Percentiles rank a stretch among this genome's conserved stretches.
Conservation (phyloP, 2,888 invertebrate species). For the Galerucella pusilla region DNA sequence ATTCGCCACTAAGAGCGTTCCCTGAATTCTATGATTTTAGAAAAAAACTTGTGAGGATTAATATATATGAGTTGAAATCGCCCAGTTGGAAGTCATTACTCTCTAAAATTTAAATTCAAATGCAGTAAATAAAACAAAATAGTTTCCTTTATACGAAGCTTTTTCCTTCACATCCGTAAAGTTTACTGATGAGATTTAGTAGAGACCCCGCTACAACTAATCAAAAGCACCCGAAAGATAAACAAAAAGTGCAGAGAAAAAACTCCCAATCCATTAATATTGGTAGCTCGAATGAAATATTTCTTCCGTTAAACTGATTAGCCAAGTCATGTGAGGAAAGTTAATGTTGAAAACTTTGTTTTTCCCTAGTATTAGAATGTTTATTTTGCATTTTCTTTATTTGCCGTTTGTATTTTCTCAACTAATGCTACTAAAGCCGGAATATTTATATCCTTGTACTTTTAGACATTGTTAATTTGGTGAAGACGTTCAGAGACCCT, state of each 20-base stretch:
- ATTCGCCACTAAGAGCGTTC: too few species aligned
- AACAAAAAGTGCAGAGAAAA: slow-evolving; percentile 59
- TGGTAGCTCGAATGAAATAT: slow-evolving; percentile 46
- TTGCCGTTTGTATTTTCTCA: slow-evolving; percentile 48
- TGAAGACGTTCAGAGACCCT: slow-evolving; percentile 19
- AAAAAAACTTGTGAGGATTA: too few species aligned
- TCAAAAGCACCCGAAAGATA: slow-evolving; percentile 54
- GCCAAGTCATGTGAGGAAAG: slow-evolving; percentile 49
- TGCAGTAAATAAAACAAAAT: slow-evolving; percentile 12
- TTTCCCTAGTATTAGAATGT: slow-evolving; percentile 46
- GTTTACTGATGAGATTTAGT: slow-evolving; percentile 20
- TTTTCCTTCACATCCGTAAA: slow-evolving; percentile 15
- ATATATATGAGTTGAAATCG: background rate
- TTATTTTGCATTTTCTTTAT: slow-evolving; percentile 52
- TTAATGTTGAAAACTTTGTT: slow-evolving; percentile 51
- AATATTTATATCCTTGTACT: slow-evolving; percentile 30
- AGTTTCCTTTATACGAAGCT: slow-evolving; percentile 20
- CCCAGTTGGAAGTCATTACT: background rate
- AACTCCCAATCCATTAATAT: slow-evolving; percentile 52
- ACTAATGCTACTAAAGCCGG: slow-evolving; percentile 46
- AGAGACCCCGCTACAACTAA: slow-evolving; percentile 22
- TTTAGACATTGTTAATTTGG: slow-evolving; percentile 38
- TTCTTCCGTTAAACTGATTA: slow-evolving; percentile 52
- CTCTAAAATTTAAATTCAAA: background rate
- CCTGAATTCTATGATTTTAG: too few species aligned